Evolutionary conservation across 1,140 invertebrate genomes (phyloP), one percentile per base, ranked within the genome.

Genomic region (Bombus sibiricus): DNA sequence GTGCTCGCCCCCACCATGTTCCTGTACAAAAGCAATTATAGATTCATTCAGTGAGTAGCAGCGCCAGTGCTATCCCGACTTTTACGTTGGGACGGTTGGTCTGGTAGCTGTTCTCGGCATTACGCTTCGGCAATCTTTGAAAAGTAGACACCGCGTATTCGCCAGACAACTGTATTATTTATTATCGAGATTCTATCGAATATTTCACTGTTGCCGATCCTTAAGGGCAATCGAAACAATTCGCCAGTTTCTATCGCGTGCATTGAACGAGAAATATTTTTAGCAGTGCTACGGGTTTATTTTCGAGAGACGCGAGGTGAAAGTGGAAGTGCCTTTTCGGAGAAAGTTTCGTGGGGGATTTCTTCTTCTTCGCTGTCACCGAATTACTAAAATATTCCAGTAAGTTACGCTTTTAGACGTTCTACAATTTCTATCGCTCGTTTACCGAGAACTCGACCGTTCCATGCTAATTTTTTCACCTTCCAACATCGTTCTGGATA

Each of bases 21-120:
- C 43, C 53, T 37, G 64, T 57, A 62, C 69, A 81, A 74, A 80
- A 82, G 88, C 92, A 93, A 93, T 93, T 92, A 92, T 92, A 91
- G 89, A 92, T 93, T 93, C 91, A 93, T 93, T 93, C 91, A 92
- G 83, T 85, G 75, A 53, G 83, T 76, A 85, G 80, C 78, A 43
- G 84, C 86, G 89, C 91, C 92, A 92, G 92, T 92, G 69, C 88
- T 82, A 87, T 85, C 81, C 80, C 80, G 81, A 73, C 83, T 77
- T 53, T 64, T 53, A 59, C 34, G 47, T 57, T 34, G 37, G 43
- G 32, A 13, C 28, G 43, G 39, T 34, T 12, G 39, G 4, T 53
- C 15, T 62, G 34, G 15, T 25, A 10, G 66, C 1, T 25, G 34
- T 5, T n/a, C 15, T 53, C 15, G 2, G 32, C 34, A 22, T 80